These are phyloP conservation scores for Drosophila mettleri DNA, from an alignment of 2,888 invertebrate genomes.

Conservation along the genomic window DNA sequence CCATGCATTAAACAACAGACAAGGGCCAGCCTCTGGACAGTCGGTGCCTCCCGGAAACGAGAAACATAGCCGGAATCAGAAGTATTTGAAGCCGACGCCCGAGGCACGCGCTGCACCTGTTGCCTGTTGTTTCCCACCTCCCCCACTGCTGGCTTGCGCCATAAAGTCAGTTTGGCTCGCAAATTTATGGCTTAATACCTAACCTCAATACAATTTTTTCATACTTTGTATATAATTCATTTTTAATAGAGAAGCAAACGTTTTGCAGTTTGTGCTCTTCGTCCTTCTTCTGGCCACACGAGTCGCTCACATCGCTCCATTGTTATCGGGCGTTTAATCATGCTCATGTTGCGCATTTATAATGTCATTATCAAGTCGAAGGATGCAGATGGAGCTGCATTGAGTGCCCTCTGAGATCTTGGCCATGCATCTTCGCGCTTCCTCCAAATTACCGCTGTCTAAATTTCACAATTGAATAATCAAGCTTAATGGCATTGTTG, in stretches of 20 bases:
- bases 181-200: conserved; percentile 75
- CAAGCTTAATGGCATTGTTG: conserved; percentile 65
- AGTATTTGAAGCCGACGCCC: conserved; percentile 49
- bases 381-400: conserved; percentile 35
- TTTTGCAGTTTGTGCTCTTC: conserved; percentile 7
- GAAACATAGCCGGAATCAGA: conserved; percentile 48
- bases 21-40: conserved; percentile 74
- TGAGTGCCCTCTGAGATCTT: conserved; percentile 50
- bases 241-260: conserved; percentile 75
- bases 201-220: conserved; percentile 64
- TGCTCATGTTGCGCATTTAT: conserved; percentile 67
- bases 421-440: conserved; percentile 67
- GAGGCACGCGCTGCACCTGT: conserved; percentile 72
- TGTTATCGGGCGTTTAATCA: conserved; percentile 65
- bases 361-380: conserved; percentile 62
- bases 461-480: conserved; percentile 77
- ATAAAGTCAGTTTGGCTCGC: conserved; percentile 74
- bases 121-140: conserved; percentile 34
- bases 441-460: conserved; percentile 66
- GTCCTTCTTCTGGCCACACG: conserved; percentile 28
- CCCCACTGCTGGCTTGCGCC: conserved; percentile 27
- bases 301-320: conserved; percentile 44
- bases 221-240: conserved; percentile 71
- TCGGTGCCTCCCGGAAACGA: conserved; percentile 48
- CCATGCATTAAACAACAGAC: conserved; percentile 77